Evolutionary conservation across 2,113 vertebrate genomes (phyloP), one percentile per base, ranked within the genome.

Genomic region (Corythornis madagascariensis): DNA sequence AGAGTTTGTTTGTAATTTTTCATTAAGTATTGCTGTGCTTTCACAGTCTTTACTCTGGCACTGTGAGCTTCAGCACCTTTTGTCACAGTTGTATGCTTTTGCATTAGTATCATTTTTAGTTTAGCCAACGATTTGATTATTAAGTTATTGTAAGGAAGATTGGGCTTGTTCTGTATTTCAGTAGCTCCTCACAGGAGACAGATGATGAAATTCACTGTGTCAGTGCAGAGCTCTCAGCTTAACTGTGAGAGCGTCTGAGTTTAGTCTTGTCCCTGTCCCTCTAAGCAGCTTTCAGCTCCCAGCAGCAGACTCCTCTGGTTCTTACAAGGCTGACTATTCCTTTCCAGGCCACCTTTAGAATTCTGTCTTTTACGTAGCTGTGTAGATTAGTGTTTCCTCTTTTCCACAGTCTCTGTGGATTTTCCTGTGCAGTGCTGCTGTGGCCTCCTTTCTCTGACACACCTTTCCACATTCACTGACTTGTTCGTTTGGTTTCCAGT

Each of bases 361-460:
- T 64, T 47, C 15, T 74, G 4, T 81, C 40, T 89, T 64, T 78
- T 74, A 16, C 38, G 26, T 45, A 76, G 59, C 53, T 38, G 3
- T 90, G 47, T 53, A 77, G 65, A 64, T 83, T 35, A 33, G 18
- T 81, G 9, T 79, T 84, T 76, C 59, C 24, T 95, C 69, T 91
- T 67, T 91, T 93, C 42, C 71, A 61, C 10, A 20, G 61, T 65
- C 31, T 61, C 47, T 79, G 33, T 85, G 65, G 3, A 35, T 55
- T 89, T 89, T 47, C 70, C 71, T 61, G 19, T 40, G 52, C 60
- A 67, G 79, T 83, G 69, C 25, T 66, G 72, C 86, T 48, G 40
- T 92, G 70, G 19, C 74, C 74, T 95, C 66, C 42, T 93, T 93
- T 90, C 50, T 79, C 47, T 84, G 66, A 47, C 77, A 42, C 55